Conservation (phyloP, 2,888 invertebrate genomes). For the Lamellibrachia columna region DNA sequence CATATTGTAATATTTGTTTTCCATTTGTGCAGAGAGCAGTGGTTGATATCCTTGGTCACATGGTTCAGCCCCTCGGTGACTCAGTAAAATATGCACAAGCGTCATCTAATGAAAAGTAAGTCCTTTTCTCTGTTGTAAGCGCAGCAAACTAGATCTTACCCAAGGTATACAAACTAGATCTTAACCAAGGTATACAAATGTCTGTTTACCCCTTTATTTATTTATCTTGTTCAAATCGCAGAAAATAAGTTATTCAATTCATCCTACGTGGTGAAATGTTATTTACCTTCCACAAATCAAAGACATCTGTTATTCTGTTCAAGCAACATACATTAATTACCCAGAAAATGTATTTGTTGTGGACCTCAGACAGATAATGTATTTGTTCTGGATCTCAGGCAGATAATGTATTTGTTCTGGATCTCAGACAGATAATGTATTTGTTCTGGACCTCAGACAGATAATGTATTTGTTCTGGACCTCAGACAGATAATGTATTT, state of each 20-base stretch:
- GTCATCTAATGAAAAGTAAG: not conserved
- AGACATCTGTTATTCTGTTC: not conserved
- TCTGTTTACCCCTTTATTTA: not conserved
- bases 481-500: not conserved
- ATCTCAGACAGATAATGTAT: no score
- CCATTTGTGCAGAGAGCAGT: slow-evolving; percentile 13
- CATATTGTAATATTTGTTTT: not conserved
- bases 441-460: no score
- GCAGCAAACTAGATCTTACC: not conserved
- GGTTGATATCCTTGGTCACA: not conserved
- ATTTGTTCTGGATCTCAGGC: not conserved
- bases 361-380: no score
- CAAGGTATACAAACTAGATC: not conserved
- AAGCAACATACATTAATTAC: no score
- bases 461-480: not conserved
- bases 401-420: not conserved
- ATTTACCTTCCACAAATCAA: not conserved
- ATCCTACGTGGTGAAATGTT: not conserved
- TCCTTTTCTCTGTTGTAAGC: not conserved
- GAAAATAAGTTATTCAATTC: not conserved
- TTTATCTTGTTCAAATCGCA: not conserved
- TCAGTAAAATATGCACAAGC: not conserved
- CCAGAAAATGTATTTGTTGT: no score
- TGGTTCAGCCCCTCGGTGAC: slow-evolving; percentile 20
- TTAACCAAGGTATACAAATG: not conserved